These are phyloP conservation scores for Dryas iulia DNA, from an alignment of 1,140 invertebrate species.

Conservation along the genomic window DNA sequence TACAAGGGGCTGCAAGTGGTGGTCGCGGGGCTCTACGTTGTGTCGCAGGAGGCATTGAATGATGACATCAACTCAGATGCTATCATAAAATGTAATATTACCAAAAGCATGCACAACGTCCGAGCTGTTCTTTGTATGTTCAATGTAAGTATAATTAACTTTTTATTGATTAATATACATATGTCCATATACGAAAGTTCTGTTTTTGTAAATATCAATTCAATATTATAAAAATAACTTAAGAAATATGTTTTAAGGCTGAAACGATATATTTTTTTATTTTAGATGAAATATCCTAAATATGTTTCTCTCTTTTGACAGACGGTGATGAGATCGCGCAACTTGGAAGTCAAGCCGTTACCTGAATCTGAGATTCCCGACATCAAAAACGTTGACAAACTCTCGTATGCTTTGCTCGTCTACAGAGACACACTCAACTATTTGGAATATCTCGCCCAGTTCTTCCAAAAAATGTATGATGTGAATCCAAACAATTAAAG, in stretches of 20 bases:
- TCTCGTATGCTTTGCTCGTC: conserved; percentile 47
- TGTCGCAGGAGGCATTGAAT: conserved; percentile 46
- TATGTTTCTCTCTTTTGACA: conserved; percentile 43
- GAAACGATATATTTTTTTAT: background rate
- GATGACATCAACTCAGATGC: conserved; percentile 48
- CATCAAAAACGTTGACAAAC: conserved; percentile 44
- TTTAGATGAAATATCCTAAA: background rate
- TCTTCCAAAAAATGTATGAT: conserved; percentile 61
- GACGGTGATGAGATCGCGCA: conserved; percentile 59
- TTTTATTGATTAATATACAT: background rate
- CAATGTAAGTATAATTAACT: conserved; percentile 50
- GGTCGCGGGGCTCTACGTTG: conserved; percentile 51
- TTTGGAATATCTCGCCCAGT: conserved; percentile 61
- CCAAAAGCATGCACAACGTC: conserved; percentile 51
- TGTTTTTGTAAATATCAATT: too few relatives aligned
- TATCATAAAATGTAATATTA: conserved; percentile 50
- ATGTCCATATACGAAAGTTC: too few relatives aligned
- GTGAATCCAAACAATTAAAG: conserved; percentile 38
- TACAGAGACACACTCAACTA: conserved; percentile 70
- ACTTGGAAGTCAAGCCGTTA: conserved; percentile 51
- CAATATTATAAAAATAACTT: background rate
- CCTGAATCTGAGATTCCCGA: conserved; percentile 53
- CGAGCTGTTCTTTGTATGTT: conserved; percentile 64
- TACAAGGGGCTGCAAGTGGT: conserved; percentile 68
- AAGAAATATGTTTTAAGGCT: background rate